Percentiles rank a stretch among this genome's conserved stretches.
These are phyloP conservation scores for Poecilia wingei DNA, from an alignment of 2,797 vertebrate genomes.

Conservation along the genomic window DNA sequence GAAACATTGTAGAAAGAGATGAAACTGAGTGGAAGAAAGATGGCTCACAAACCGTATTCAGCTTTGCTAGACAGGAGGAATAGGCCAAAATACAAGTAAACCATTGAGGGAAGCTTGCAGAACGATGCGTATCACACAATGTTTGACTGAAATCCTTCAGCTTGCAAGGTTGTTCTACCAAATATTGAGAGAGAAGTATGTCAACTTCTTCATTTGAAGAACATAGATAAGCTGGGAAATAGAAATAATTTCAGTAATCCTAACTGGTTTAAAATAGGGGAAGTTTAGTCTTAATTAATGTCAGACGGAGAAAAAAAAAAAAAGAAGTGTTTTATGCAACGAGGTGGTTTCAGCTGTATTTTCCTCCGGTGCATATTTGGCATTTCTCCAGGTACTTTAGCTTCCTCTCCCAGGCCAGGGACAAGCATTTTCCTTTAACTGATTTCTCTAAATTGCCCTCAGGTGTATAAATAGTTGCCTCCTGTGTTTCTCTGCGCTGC, in stretches of 20 bases:
- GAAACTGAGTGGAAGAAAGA: neutral
- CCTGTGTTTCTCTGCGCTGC: neutral
- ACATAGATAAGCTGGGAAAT: neutral
- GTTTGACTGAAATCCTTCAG: neutral
- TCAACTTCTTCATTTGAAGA: neutral
- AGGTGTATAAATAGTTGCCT: constrained; percentile 4
- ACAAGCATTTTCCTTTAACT: neutral
- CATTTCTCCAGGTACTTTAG: neutral
- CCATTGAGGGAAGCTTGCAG: neutral
- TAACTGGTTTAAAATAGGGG: neutral
- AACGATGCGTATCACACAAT: neutral
- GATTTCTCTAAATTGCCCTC: neutral
- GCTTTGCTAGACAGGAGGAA: neutral
- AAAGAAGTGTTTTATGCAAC: neutral
- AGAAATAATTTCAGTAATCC: neutral
- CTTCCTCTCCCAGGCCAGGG: neutral
- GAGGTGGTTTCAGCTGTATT: neutral
- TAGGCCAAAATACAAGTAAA: neutral
- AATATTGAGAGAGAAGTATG: neutral
- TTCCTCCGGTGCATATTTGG: neutral
- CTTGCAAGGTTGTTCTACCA: neutral
- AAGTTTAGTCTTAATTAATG: neutral
- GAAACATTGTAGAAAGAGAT: neutral
- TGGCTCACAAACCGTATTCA: neutral
- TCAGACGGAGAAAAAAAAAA: neutral